These are phyloP conservation scores for Molanna angustata DNA, from an alignment of 2,888 invertebrate genomes.

Conservation along the genomic window DNA sequence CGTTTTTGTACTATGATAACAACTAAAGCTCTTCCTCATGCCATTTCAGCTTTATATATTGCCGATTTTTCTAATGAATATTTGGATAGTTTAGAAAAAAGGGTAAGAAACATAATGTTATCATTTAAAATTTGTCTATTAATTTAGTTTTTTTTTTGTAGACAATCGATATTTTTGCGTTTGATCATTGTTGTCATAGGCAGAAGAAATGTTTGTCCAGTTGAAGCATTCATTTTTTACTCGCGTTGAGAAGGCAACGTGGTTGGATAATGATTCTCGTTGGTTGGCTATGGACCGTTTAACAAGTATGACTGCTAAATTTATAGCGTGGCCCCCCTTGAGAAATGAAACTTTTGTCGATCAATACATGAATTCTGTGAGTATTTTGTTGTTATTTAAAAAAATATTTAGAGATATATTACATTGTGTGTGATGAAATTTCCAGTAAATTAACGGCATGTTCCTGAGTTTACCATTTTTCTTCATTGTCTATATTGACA, in stretches of 20 bases:
- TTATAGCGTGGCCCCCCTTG: constrained; percentile 44
- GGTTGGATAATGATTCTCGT: constrained; percentile 47
- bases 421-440: no score
- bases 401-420: no score
- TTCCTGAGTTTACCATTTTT: no score
- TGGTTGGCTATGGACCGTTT: constrained; percentile 45
- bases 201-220: constrained; percentile 42
- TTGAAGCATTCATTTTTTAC: constrained; percentile 45
- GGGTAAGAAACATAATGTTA: constrained; percentile 41
- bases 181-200: constrained; percentile 34
- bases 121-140: no score
- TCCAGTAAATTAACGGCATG: no score
- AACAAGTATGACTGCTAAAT: constrained; percentile 43
- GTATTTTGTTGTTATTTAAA: constrained; percentile 12
- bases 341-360: constrained; percentile 34
- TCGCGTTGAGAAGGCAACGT: constrained; percentile 43
- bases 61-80: constrained; percentile 44
- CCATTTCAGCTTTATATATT: constrained; percentile 47
- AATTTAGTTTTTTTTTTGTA: neutral
- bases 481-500: no score
- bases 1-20: constrained; percentile 43
- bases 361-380: constrained; percentile 32
- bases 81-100: constrained; percentile 41
- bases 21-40: constrained; percentile 41
- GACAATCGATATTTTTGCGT: neutral